A percentile compares a stretch with the other conserved stretches of the same genome.
phyloP scores from a whole-genome alignment of 2,888 invertebrate genomes.

The Napeogenes inachia region DNA sequence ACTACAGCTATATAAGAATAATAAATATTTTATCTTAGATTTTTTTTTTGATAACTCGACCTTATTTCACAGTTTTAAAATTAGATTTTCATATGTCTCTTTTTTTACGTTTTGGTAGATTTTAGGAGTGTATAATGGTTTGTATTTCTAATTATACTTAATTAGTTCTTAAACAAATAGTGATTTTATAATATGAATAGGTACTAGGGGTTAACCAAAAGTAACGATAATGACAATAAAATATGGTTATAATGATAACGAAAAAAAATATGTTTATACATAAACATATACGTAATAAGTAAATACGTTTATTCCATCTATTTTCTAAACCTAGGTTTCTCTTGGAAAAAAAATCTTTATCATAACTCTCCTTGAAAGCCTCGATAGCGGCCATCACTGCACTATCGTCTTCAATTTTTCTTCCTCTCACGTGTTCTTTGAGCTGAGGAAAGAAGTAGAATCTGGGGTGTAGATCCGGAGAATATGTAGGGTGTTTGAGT shows the following conservation, averaged over 20 bases:
- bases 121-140: not conserved
- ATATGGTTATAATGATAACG: not conserved
- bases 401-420: slow-evolving; percentile 26
- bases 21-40: slow-evolving; percentile 1
- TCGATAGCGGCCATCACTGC: slow-evolving; percentile 23
- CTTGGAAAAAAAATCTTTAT: slow-evolving; percentile 11
- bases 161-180: no score
- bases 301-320: slow-evolving; percentile 18
- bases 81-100: slow-evolving; percentile 12
- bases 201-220: not conserved
- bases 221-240: not conserved
- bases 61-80: slow-evolving; percentile 21
- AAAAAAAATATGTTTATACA: slow-evolving; percentile 10
- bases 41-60: slow-evolving; percentile 18
- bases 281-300: slow-evolving; percentile 20
- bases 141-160: not conserved
- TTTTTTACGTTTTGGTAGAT: no score
- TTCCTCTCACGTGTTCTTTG: slow-evolving; percentile 27
- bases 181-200: no score
- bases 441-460: slow-evolving; percentile 31
- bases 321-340: not conserved
- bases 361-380: slow-evolving; percentile 16
- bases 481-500: slow-evolving; percentile 29
- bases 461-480: slow-evolving; percentile 30
- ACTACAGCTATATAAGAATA: not conserved